These are phyloP conservation scores for Stercorarius parasiticus DNA, from an alignment of 2,113 vertebrate genomes.

Conservation along the genomic window DNA sequence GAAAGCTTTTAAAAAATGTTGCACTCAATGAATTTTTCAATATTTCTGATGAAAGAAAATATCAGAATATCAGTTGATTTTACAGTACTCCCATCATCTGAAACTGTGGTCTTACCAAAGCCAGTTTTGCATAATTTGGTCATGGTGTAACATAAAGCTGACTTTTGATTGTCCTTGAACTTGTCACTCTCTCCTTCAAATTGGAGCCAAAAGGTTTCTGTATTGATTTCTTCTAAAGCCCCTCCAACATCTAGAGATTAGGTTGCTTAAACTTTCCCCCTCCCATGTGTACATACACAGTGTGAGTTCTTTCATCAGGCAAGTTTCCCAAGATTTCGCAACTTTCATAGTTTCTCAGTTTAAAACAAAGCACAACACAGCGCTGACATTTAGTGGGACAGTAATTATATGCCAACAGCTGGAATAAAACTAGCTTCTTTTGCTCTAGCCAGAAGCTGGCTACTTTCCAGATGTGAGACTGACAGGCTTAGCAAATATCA, in stretches of 20 bases:
- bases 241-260: not conserved
- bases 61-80: not conserved
- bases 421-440: conserved; percentile 47
- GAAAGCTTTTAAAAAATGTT: not conserved
- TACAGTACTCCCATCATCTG: not conserved
- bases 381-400: conserved; percentile 56
- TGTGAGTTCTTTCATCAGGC: not conserved
- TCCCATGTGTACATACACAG: not conserved
- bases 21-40: not conserved
- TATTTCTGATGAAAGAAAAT: not conserved
- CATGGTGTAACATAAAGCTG: not conserved
- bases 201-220: not conserved
- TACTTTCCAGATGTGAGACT: conserved; percentile 23
- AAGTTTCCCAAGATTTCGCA: conserved; percentile 44
- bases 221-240: not conserved
- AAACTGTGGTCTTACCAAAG: not conserved
- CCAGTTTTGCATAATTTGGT: not conserved
- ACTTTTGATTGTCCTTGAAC: not conserved
- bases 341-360: conserved; percentile 5
- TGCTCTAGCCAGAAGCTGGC: conserved; percentile 13
- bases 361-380: conserved; percentile 46
- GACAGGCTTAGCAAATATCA: conserved; percentile 52
- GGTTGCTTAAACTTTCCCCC: not conserved
- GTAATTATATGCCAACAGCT: conserved; percentile 40
- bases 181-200: not conserved